Evolutionary conservation across 2,797 vertebrate species (phyloP).

Genomic region (Hipposideros larvatus): DNA sequence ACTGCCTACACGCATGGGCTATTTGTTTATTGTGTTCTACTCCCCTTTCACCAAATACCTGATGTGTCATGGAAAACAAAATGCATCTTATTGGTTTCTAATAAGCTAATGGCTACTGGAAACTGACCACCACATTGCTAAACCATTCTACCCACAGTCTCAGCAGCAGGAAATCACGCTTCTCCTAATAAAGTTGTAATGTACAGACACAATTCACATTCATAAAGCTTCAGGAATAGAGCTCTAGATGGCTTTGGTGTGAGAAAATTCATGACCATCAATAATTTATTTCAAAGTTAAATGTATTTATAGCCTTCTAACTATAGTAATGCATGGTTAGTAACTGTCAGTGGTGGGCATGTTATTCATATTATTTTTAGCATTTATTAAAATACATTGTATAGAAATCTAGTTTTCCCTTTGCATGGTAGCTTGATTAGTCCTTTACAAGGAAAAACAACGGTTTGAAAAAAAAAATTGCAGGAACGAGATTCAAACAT

Average conservation of each 20-base stretch:
- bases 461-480: background rate
- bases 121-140: conserved; percentile 76
- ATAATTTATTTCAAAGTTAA: conserved; percentile 76
- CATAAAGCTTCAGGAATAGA: conserved; percentile 79
- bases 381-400: conserved; percentile 36
- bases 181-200: conserved; percentile 79
- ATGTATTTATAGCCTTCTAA: conserved; percentile 62
- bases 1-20: conserved; percentile 1
- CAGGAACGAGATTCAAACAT: background rate
- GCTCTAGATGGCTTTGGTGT: conserved; percentile 61
- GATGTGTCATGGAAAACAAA: conserved; percentile 66
- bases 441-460: background rate
- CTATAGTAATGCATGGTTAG: conserved; percentile 48
- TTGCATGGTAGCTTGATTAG: background rate
- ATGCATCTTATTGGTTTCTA: background rate
- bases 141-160: conserved; percentile 68
- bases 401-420: background rate
- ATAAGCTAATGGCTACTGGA: conserved; percentile 72
- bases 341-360: background rate
- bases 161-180: conserved; percentile 73
- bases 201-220: conserved; percentile 69
- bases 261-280: conserved; percentile 75
- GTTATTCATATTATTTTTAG: background rate
- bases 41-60: conserved; percentile 15
- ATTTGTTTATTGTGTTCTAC: conserved; percentile 54